Base-by-base conservation (phyloP, 2,797 vertebrate species). In the Pipistrellus pygmaeus region DNA sequence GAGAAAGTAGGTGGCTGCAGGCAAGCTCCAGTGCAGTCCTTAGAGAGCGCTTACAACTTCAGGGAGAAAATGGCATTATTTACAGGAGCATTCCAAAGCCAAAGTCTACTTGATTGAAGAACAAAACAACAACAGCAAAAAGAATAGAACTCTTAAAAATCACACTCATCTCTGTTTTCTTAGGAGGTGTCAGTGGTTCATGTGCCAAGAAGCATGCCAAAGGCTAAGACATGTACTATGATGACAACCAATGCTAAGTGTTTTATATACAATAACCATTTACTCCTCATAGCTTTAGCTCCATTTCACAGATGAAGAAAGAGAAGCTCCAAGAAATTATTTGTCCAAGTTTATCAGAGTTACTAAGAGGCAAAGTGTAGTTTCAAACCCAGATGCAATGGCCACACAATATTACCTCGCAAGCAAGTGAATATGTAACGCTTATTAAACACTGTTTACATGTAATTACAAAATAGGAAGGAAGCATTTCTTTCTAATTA, bases 391-490 rank as follows among this genome's bases (percentile, higher is more conserved):
- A 27, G 14, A 71, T 69, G 6, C 2, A 51, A 72, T 48, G 20
- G 30, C 7, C 76, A 73, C 2, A 72, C 23, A 73, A 25, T 55
- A 21, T 35, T 83, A 80, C 53, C 11, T 82, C 10, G 0, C 46
- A 85, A 53, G 5, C 27, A 48, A 44, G 20, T 60, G 12, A 76
- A 55, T 4, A 66, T 7, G 6, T 38, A 53, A 66, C 30, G 75
- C 27, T 73, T 80, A 89, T 25, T 30, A 71, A 90, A 93, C 27
- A 38, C 7, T 35, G 23, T 88, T 89, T 82, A 11, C 80, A 73
- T 75, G 80, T 86, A 84, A 77, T 55, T 83, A 51, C 38, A 17
- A 95, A 88, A 81, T 14, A 72, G 38, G 55, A 88, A 92, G n/a
- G 71, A 38, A 55, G 11, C 6, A 17, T 57, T 88, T 7, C 21